Evolutionary conservation across 2,888 invertebrate genomes (phyloP), one percentile per base, ranked within the genome.

Genomic region (Clunio marinus): DNA sequence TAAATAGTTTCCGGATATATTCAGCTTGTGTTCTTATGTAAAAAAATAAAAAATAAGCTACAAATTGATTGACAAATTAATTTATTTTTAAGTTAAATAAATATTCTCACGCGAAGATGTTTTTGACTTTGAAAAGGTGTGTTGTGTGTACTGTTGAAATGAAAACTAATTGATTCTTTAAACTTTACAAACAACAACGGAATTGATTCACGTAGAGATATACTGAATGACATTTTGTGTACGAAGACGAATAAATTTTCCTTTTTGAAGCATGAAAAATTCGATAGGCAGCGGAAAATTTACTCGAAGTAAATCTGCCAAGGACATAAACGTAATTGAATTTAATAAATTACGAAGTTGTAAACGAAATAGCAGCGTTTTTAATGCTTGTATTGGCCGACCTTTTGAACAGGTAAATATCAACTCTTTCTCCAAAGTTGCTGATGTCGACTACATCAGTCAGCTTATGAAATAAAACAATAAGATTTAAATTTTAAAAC

Each of bases 371-470:
- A 20, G 37, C 22, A 60, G 41, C 32, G 37, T 60, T 13, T 22
- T 60, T 20, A 60, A 60, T 37, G 60, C 60, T 37, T 60, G 60
- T 24, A 60, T 60, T 1, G 22, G 60, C 24, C 17, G 35, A 32
- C 60, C 60, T 60, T 60, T 60, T 15, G 60, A 35, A 24, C 37
- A 60, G 60, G 60, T 60, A 37, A 51, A 20, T n/a, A n/a, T n/a
- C n/a, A n/a, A n/a, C n/a, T n/a, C n/a, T n/a, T n/a, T n/a, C n/a
- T n/a, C n/a, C n/a, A n/a, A n/a, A n/a, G n/a, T n/a, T n/a, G n/a
- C n/a, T n/a, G n/a, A n/a, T n/a, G n/a, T n/a, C n/a, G n/a, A n/a
- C n/a, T n/a, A n/a, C n/a, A n/a, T n/a, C n/a, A n/a, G n/a, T n/a
- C n/a, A n/a, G n/a, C n/a, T n/a, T n/a, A n/a, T n/a, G n/a, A n/a